Base-by-base conservation (phyloP, 2,797 vertebrate genomes). In the Gymnoscopelus microlampas region DNA sequence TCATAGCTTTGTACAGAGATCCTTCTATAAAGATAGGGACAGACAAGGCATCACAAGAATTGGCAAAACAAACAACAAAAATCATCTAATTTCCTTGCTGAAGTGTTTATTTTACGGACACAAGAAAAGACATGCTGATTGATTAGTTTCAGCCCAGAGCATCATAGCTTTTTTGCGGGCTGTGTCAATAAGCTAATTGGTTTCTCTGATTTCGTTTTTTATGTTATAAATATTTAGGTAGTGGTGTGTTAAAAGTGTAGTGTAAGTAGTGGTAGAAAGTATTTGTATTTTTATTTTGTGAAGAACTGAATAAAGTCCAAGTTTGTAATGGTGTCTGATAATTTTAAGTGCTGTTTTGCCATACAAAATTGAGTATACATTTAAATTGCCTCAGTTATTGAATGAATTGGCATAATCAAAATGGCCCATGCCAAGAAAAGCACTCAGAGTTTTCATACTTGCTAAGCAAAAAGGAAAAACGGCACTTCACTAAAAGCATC, bases 141-240 rank as follows among this genome's bases (percentile, higher is more conserved):
- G 26, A 29, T 29, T 29, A 29, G 26, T 29, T 29, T 29, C 26
- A 29, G 26, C 19, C 19, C 19, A 19, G 19, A 19, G 26, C 26
- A 29, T 3, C 26, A 4, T 29, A 29, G 26, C 2, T 29, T 29
- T 29, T 29, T 29, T 29, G 26, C 26, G 26, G 26, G 26, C 26
- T 29, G 26, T 29, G 26, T 29, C 26, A 29, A 29, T 29, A 85
- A 78, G 66, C 76, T 85, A 79, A 87, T 89, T 67, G 79, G 66
- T 62, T 35, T 19, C 24, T 83, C 55, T 70, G 58, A 66, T 60
- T 74, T 72, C 51, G 53, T 65, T 60, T 13, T 29, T 29, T 4
- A 29, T 29, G 3, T 29, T 29, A 29, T 11, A 32, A 15, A 57
- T 44, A 29, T 44, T 70, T 74, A 44, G 13, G 24, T 67, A 23